A percentile compares a stretch with the other conserved stretches of the same genome.
These are phyloP conservation scores for Dermochelys coriacea DNA, from an alignment of 2,797 vertebrate genomes.

Conservation along the genomic window DNA sequence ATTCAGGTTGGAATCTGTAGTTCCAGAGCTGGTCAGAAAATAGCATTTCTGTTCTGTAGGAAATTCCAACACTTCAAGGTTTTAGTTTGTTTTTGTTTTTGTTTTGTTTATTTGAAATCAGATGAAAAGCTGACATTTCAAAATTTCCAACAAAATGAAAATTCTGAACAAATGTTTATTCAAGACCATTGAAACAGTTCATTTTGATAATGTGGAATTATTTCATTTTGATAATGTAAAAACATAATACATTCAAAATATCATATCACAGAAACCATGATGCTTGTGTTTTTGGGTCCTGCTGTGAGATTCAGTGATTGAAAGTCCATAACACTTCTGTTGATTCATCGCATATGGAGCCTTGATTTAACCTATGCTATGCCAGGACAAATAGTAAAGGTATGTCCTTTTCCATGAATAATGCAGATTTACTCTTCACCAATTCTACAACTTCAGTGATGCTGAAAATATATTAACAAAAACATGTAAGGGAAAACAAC, in stretches of 20 bases:
- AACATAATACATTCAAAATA: neutral
- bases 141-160: neutral
- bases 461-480: conserved; percentile 33
- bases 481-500: conserved; percentile 6
- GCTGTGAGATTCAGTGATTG: conserved; percentile 31
- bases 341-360: conserved; percentile 37
- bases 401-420: conserved; percentile 58
- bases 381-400: conserved; percentile 44
- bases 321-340: conserved; percentile 59
- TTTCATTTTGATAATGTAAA: neutral
- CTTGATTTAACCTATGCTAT: conserved; percentile 52
- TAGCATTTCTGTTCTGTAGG: neutral
- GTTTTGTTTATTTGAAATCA: neutral
- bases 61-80: neutral
- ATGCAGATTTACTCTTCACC: conserved; percentile 50
- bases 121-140: neutral
- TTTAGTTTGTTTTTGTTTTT: neutral
- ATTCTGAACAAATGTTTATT: neutral
- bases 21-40: neutral
- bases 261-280: neutral
- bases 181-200: neutral
- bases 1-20: neutral
- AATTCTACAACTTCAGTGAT: conserved; percentile 37
- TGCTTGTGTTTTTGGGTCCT: neutral
- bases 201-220: neutral